Percentiles rank a stretch among this genome's conserved stretches.
These are phyloP conservation scores for Psilopsiagon aymara DNA, from an alignment of 2,113 vertebrate genomes.

Conservation along the genomic window DNA sequence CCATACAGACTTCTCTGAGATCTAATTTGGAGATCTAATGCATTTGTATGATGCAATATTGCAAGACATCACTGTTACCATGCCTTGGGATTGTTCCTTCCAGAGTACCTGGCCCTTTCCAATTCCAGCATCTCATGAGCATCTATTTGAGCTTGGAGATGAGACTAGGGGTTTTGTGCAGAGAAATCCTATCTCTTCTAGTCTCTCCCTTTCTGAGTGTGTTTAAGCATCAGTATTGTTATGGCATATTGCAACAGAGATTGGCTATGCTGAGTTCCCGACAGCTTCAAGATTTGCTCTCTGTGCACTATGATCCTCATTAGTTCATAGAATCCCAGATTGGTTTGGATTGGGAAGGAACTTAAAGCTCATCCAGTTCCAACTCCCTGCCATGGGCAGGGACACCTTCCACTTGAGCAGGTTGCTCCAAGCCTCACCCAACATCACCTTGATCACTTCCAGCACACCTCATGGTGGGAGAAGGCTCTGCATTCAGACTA, in stretches of 20 bases:
- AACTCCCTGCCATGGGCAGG: not conserved
- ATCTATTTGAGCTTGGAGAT: not conserved
- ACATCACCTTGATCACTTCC: not conserved
- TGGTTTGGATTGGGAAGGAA: no score
- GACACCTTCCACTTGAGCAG: not conserved
- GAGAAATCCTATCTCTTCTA: not conserved
- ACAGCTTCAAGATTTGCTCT: not conserved
- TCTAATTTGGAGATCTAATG: not conserved
- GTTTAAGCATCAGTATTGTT: not conserved
- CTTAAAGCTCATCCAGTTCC: not conserved
- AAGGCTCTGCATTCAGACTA: not conserved
- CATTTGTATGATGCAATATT: not conserved
- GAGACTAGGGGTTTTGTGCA: not conserved
- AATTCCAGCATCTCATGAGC: not conserved
- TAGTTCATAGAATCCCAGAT: not conserved
- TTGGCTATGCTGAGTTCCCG: not conserved
- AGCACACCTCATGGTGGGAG: not conserved
- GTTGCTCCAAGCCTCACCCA: not conserved
- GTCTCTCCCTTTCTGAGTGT: not conserved
- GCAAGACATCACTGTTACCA: rapidly evolving
- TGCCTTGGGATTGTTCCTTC: not conserved
- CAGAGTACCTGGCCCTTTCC: not conserved
- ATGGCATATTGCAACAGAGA: rapidly evolving
- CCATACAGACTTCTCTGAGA: not conserved
- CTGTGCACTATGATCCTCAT: not conserved